These are phyloP conservation scores for Nicator chloris DNA, from an alignment of 2,113 vertebrate genomes.

Conservation along the genomic window DNA sequence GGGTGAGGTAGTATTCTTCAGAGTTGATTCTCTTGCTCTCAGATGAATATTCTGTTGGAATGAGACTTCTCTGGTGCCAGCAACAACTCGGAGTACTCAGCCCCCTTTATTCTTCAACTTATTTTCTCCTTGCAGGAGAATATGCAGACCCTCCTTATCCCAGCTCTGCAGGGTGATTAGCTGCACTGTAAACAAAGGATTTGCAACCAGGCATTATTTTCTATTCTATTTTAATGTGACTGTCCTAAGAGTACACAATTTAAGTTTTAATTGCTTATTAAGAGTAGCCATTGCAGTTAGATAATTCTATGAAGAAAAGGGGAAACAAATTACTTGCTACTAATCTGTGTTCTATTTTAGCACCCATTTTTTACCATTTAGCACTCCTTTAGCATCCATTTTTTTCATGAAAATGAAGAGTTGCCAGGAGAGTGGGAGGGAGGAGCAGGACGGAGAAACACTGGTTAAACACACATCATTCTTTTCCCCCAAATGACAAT, in stretches of 20 bases:
- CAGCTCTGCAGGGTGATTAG: neutral
- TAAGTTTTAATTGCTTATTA: constrained; percentile 18
- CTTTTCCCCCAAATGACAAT: neutral
- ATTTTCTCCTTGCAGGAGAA: neutral
- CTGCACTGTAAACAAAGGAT: neutral
- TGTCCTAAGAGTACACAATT: neutral
- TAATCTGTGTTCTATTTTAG: neutral
- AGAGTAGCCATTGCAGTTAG: neutral
- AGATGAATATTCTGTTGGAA: neutral
- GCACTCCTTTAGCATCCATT: too few species aligned
- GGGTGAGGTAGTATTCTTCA: neutral
- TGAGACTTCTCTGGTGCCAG: neutral
- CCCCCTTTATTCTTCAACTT: neutral
- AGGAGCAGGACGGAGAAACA: neutral
- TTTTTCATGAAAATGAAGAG: neutral
- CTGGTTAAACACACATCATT: neutral
- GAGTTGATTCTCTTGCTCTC: neutral
- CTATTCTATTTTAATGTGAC: neutral
- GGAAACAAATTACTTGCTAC: neutral
- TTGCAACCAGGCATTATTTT: neutral
- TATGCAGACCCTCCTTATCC: neutral
- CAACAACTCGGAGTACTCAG: neutral
- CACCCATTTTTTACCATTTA: too few species aligned
- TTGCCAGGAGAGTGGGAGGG: neutral
- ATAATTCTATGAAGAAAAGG: neutral